A percentile compares a stretch with the other conserved stretches of the same genome.
phyloP scores from a whole-genome alignment of 2,113 vertebrate species.

The Cyprinodon tularosa region DNA sequence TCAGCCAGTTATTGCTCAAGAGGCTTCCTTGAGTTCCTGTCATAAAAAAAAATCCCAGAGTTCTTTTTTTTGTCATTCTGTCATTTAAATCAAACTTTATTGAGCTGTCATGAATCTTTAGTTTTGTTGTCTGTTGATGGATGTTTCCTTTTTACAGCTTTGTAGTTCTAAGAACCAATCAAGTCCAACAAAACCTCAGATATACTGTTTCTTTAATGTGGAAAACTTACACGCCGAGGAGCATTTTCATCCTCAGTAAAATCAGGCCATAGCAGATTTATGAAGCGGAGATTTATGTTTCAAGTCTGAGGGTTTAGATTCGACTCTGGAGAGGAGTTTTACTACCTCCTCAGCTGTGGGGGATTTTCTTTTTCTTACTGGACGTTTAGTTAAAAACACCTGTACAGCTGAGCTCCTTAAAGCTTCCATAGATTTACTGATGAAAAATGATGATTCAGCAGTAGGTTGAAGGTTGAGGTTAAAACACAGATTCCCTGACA shows the following conservation, averaged over 20 bases:
- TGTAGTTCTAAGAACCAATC: background rate
- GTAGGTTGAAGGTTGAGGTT: background rate
- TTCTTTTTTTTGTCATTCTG: background rate
- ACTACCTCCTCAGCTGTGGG: background rate
- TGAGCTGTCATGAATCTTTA: background rate
- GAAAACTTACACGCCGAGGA: background rate
- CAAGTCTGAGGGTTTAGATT: background rate
- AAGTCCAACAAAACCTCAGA: background rate
- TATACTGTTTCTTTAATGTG: background rate
- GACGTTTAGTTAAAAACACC: background rate
- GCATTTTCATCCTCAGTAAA: background rate
- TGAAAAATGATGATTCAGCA: background rate
- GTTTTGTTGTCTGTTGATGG: background rate
- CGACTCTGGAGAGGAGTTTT: background rate
- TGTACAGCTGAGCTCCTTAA: background rate
- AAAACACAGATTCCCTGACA: background rate
- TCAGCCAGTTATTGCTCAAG: background rate
- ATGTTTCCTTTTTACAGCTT: background rate
- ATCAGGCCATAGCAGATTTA: background rate
- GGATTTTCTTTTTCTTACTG: background rate
- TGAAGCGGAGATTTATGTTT: background rate
- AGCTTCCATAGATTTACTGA: background rate
- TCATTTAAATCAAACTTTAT: background rate
- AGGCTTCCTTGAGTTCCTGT: background rate
- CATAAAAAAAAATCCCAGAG: background rate